phyloP scores from a whole-genome alignment of 30 jellyfish, hydroid and myxozoan genomes.

The Aurelia aurita region DNA sequence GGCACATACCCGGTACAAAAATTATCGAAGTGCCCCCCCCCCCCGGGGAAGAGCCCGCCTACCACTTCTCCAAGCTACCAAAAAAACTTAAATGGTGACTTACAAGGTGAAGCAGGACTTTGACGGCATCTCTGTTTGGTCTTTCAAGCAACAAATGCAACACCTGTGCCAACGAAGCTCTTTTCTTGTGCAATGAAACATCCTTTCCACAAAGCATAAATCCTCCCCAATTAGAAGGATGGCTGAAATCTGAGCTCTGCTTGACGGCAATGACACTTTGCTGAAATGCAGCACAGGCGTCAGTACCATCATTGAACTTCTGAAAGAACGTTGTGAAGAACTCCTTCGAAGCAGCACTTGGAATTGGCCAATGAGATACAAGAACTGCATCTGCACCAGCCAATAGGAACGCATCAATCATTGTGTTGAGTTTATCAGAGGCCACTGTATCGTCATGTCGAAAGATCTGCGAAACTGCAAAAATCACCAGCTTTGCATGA shows the following conservation, averaged over 20 bases:
- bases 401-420: conserved; percentile 79
- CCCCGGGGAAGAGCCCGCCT: neutral
- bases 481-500: conserved; percentile 72
- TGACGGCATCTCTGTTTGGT: conserved; percentile 95
- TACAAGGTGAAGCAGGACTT: conserved; percentile 95
- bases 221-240: conserved; percentile 97
- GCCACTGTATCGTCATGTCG: conserved; percentile 59
- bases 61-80: neutral
- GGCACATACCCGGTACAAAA: no score
- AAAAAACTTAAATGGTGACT: conserved; percentile 9
- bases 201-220: conserved; percentile 79
- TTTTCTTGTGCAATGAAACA: conserved; percentile 65
- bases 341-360: conserved; percentile 58
- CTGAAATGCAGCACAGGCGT: conserved; percentile 71
- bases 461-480: conserved; percentile 70
- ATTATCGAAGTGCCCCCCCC: no score
- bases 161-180: conserved; percentile 80
- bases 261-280: conserved; percentile 69
- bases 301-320: conserved; percentile 55
- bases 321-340: conserved; percentile 79
- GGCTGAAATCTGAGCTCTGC: conserved; percentile 55
- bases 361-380: conserved; percentile 89
- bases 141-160: conserved; percentile 81
- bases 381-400: conserved; percentile 91
- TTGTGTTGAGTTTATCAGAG: conserved; percentile 66